phyloP scores from a whole-genome alignment of 2,113 vertebrate genomes.

The Halcyon senegalensis region DNA sequence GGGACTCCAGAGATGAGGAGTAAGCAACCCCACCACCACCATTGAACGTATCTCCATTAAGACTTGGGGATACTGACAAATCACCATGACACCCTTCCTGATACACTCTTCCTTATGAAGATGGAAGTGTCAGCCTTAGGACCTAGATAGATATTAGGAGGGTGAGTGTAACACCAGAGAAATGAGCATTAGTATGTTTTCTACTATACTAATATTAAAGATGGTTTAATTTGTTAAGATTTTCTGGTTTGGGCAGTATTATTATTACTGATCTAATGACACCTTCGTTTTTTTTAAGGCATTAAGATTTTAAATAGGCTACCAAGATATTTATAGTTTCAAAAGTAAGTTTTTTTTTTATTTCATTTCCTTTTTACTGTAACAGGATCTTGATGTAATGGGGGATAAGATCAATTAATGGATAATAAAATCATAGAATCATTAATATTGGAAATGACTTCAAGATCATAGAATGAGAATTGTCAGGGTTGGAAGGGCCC shows the following conservation, averaged over 20 bases:
- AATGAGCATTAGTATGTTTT: too few species aligned
- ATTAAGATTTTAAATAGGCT: background rate
- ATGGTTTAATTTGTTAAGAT: background rate
- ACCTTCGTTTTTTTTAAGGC: background rate
- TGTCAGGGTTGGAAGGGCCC: too few species aligned
- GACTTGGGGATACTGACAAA: too few species aligned
- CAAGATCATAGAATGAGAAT: too few species aligned
- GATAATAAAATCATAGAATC: background rate
- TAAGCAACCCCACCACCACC: too few species aligned
- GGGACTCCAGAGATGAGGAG: too few species aligned
- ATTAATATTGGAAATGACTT: too few species aligned
- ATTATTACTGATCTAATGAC: too few species aligned
- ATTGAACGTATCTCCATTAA: too few species aligned
- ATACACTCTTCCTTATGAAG: too few species aligned
- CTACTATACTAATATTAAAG: background rate
- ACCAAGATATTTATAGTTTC: background rate
- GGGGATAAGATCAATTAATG: background rate
- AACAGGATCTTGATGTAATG: background rate
- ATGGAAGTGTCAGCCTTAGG: background rate
- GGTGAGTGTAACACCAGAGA: background rate
- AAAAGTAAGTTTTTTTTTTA: background rate
- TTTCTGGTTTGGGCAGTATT: too few species aligned
- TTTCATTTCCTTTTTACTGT: background rate
- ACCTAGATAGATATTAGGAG: background rate
- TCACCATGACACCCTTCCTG: too few species aligned